phyloP scores from a whole-genome alignment of 1,140 invertebrate genomes.

The Ostrea edulis region DNA sequence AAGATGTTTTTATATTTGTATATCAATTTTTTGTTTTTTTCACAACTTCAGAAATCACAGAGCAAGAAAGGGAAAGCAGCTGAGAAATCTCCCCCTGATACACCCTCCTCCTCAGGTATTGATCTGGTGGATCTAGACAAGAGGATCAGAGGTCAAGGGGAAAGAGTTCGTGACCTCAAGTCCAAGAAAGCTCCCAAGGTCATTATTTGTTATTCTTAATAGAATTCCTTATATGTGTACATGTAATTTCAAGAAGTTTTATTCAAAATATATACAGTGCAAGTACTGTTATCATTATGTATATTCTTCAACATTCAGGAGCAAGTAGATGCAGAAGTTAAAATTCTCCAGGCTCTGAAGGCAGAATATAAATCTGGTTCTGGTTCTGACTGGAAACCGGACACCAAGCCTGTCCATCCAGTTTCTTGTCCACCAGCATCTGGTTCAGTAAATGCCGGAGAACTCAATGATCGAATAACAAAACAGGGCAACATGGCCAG shows the following conservation, averaged over 20 bases:
- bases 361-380: constrained; percentile 87
- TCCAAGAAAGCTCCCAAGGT: constrained; percentile 70
- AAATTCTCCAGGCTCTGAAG: constrained; percentile 87
- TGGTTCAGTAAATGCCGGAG: constrained; percentile 28
- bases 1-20: neutral
- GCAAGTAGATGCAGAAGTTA: constrained; percentile 86
- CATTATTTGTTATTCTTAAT: neutral
- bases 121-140: constrained; percentile 76
- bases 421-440: constrained; percentile 43
- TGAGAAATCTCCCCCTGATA: constrained; percentile 78
- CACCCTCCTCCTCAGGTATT: constrained; percentile 29
- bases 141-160: constrained; percentile 86
- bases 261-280: too few species aligned
- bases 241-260: too few species aligned
- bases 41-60: constrained; percentile 72
- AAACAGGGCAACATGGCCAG: constrained; percentile 80
- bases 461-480: constrained; percentile 77
- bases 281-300: too few species aligned
- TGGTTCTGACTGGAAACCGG: constrained; percentile 80
- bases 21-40: constrained; percentile 10
- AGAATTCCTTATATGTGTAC: neutral
- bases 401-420: constrained; percentile 25
- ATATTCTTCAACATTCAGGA: constrained; percentile 73
- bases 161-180: constrained; percentile 84
- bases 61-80: constrained; percentile 79